Conservation (phyloP, 2,888 invertebrate species). For the Spatulosminthurus flaviceps region DNA sequence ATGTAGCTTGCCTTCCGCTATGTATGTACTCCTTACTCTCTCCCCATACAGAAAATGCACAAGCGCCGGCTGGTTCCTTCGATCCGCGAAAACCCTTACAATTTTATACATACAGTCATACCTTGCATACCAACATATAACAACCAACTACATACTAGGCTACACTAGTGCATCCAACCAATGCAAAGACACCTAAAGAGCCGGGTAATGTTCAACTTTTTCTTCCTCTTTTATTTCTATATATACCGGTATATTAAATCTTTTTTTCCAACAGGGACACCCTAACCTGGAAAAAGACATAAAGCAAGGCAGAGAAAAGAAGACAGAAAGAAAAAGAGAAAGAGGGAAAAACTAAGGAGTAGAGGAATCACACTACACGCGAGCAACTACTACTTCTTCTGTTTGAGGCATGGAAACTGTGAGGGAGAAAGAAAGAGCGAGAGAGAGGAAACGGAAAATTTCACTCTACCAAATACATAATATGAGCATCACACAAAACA, state of each 20-base stretch:
- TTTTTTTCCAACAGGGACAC: conserved; percentile 28
- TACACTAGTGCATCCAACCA: conserved; percentile 39
- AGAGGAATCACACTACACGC: conserved; percentile 7
- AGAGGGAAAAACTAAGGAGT: conserved; percentile 29
- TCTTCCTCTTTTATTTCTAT: neutral
- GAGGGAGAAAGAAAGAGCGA: conserved; percentile 11
- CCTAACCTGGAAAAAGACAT: neutral
- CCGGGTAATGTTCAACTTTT: conserved; percentile 40
- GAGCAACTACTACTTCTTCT: conserved; percentile 9
- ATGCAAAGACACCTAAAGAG: conserved; percentile 36
- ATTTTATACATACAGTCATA: neutral
- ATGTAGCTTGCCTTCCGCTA: conserved; percentile 5
- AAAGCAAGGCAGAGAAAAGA: conserved; percentile 14
- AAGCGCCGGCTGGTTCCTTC: conserved; percentile 57
- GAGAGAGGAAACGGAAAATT: conserved; percentile 12
- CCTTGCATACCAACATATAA: neutral
- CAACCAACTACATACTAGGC: too few relatives aligned
- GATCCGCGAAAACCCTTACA: conserved; percentile 35
- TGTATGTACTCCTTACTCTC: neutral
- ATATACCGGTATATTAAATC: conserved; percentile 42
- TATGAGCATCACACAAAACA: neutral
- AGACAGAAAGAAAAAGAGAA: neutral
- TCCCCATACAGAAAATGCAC: conserved; percentile 52
- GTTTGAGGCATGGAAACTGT: neutral
- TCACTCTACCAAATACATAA: neutral